Percentiles rank a stretch among this genome's conserved stretches.
Evolutionary conservation across 2,113 vertebrate species (phyloP).

Genomic region (Pteropus alecto): DNA sequence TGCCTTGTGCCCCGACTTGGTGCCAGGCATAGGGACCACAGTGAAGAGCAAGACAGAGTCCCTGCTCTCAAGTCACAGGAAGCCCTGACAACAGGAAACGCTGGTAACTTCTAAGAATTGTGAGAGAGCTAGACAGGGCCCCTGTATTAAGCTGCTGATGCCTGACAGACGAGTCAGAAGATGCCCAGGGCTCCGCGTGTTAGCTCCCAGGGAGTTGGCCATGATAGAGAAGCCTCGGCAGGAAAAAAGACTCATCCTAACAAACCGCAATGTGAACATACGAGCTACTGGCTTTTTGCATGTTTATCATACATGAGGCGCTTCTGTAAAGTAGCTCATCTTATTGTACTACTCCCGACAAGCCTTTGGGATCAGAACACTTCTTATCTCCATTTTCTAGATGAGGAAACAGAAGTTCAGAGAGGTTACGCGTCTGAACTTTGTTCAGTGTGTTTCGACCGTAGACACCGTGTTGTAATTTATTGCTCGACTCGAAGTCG

Average conservation of each 20-base stretch:
- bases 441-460: background rate
- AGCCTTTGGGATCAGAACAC: background rate
- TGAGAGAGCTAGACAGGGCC: background rate
- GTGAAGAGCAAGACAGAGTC: background rate
- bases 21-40: background rate
- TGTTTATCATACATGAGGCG: background rate
- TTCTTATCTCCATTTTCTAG: background rate
- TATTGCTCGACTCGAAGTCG: background rate
- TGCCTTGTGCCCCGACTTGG: background rate
- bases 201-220: background rate
- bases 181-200: background rate
- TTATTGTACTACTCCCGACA: background rate
- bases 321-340: background rate
- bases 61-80: constrained; percentile 16
- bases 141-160: background rate
- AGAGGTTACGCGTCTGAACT: background rate
- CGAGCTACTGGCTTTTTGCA: background rate
- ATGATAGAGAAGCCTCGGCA: background rate
- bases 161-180: background rate
- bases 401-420: background rate
- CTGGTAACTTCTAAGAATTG: constrained; percentile 7
- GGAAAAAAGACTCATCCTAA: background rate
- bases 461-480: background rate
- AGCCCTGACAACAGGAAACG: constrained; percentile 42
- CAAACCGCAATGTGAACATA: background rate